Conservation (phyloP, 2,113 vertebrate species). For the Rhinopithecus roxellana region DNA sequence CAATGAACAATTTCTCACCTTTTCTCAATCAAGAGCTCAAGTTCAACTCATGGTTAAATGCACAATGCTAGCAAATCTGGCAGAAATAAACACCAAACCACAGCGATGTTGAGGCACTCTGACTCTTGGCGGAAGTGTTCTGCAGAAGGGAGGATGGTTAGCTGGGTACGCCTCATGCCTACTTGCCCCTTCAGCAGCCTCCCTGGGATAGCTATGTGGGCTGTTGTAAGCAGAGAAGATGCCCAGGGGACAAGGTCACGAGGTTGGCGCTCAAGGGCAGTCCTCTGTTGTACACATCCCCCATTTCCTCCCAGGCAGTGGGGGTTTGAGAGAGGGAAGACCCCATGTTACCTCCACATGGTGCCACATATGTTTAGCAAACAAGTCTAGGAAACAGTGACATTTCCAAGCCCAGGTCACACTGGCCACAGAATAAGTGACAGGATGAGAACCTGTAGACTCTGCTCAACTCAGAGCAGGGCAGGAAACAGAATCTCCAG, state of each 20-base stretch:
- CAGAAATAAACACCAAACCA: not conserved
- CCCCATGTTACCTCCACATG: too few relatives aligned
- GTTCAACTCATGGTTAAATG: not conserved
- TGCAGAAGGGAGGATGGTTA: not conserved
- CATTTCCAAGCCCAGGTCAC: not conserved
- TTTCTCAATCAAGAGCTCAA: not conserved
- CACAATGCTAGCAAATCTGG: fast-evolving
- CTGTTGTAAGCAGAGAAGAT: not conserved
- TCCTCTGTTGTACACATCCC: not conserved
- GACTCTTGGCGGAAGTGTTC: not conserved
- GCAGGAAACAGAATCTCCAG: not conserved
- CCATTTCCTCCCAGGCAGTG: too few relatives aligned
- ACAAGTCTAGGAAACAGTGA: not conserved
- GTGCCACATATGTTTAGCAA: not conserved
- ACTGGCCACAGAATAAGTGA: not conserved
- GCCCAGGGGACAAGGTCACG: not conserved
- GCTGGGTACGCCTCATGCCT: not conserved
- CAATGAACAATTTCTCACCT: not conserved
- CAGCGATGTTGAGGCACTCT: too few relatives aligned
- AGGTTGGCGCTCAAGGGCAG: not conserved
- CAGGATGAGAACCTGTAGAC: not conserved
- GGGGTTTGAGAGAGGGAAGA: not conserved
- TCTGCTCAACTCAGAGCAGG: not conserved
- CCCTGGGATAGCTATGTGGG: not conserved
- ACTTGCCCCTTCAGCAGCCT: not conserved